These are phyloP conservation scores for Dryadula phaetusa DNA, from an alignment of 2,888 invertebrate species.

Conservation along the genomic window DNA sequence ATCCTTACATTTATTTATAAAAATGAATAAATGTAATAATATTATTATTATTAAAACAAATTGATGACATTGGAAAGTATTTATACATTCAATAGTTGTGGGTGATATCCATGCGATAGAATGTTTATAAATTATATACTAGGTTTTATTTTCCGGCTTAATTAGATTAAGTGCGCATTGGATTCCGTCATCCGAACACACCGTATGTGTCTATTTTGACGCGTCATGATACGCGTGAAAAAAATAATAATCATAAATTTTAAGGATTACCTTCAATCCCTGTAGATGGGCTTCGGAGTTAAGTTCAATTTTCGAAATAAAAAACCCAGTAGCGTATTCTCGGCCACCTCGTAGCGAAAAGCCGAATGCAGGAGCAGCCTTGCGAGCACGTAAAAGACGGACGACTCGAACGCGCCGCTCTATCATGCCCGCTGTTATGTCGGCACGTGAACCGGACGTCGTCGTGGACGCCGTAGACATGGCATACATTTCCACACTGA, in stretches of 20 bases:
- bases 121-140: too few species aligned
- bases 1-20: too few species aligned
- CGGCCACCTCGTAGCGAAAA: conserved; percentile 94
- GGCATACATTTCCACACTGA: conserved; percentile 67
- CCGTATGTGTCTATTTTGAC: too few species aligned
- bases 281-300: conserved; percentile 94
- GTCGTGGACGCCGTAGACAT: conserved; percentile 69
- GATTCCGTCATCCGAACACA: too few species aligned
- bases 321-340: conserved; percentile 96
- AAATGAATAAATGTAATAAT: too few species aligned
- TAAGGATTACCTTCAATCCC: conserved; percentile 89
- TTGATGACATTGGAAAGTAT: too few species aligned
- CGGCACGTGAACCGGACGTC: conserved; percentile 63
- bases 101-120: too few species aligned
- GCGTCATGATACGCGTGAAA: too few species aligned
- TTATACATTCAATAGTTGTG: too few species aligned
- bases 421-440: conserved; percentile 51
- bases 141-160: too few species aligned
- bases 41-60: too few species aligned
- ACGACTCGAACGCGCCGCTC: conserved; percentile 75
- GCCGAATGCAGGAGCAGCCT: conserved; percentile 87
- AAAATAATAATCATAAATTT: background rate
- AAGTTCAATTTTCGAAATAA: conserved; percentile 93
- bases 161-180: too few species aligned
- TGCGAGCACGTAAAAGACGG: conserved; percentile 73